phyloP scores from a whole-genome alignment of 1,140 invertebrate species.

The Drosophila bipectinata region DNA sequence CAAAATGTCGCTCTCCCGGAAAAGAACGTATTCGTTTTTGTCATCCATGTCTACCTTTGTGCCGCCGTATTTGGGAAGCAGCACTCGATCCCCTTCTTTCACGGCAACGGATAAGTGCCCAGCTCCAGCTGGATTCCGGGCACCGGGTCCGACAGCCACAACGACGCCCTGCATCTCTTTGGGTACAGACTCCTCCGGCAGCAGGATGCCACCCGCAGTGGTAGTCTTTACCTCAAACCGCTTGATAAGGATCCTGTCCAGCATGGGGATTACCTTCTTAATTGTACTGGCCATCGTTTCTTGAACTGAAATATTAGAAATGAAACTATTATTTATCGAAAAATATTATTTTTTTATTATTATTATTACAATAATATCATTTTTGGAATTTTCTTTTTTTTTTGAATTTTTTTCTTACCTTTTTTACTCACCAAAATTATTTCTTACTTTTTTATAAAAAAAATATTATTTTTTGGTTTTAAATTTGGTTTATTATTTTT shows the following conservation, averaged over 20 bases:
- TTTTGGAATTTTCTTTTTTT: no score
- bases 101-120: conserved; percentile 91
- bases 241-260: conserved; percentile 97
- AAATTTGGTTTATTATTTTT: neutral
- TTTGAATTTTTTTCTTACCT: neutral
- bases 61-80: conserved; percentile 99
- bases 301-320: neutral
- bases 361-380: no score
- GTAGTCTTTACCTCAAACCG: conserved; percentile 95
- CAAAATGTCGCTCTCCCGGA: conserved; percentile 97
- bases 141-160: conserved; percentile 96
- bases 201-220: conserved; percentile 98
- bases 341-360: no score
- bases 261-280: conserved; percentile 94
- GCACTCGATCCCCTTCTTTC: conserved; percentile 96
- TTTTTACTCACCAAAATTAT: conserved; percentile 1
- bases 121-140: conserved; percentile 94
- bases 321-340: no score
- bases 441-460: neutral
- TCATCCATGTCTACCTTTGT: conserved; percentile 94
- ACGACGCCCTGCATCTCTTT: conserved; percentile 98
- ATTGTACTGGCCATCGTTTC: conserved; percentile 84
- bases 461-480: conserved; percentile 1
- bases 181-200: conserved; percentile 97
- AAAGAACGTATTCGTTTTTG: conserved; percentile 95